phyloP scores from a whole-genome alignment of 2,888 invertebrate genomes.

The Conchocele bisecta region DNA sequence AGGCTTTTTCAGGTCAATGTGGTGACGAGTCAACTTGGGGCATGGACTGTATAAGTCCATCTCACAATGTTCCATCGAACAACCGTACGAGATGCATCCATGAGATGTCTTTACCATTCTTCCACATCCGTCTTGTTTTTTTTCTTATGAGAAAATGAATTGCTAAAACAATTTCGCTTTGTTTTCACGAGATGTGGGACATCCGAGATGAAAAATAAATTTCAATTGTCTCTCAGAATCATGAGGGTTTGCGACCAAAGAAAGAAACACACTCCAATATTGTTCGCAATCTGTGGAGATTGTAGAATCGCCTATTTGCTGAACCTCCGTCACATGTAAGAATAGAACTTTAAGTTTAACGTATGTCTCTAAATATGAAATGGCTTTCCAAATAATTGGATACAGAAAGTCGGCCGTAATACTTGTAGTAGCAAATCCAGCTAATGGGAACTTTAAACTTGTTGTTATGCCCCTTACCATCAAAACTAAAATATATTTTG shows the following conservation, averaged over 20 bases:
- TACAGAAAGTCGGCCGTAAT: constrained; percentile 52
- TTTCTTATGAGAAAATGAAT: constrained; percentile 49
- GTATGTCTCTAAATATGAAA: constrained; percentile 39
- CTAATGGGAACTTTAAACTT: constrained; percentile 44
- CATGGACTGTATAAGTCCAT: constrained; percentile 13
- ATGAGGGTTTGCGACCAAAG: constrained; percentile 6
- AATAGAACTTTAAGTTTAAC: constrained; percentile 32
- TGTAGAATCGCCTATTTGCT: constrained; percentile 49
- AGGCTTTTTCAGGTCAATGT: constrained; percentile 30
- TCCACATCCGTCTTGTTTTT: constrained; percentile 44
- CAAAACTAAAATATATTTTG: constrained; percentile 36
- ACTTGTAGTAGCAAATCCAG: constrained; percentile 46
- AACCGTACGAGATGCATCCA: constrained; percentile 52
- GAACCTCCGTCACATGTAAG: constrained; percentile 57
- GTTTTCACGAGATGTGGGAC: constrained; percentile 54
- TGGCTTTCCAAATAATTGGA: constrained; percentile 52
- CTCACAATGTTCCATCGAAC: constrained; percentile 40
- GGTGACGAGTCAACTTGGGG: constrained; percentile 30
- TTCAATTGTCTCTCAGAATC: background rate
- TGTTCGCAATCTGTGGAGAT: constrained; percentile 19
- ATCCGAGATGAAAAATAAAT: constrained; percentile 49
- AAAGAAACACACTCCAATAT: background rate
- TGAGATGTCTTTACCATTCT: constrained; percentile 45
- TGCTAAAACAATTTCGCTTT: constrained; percentile 52
- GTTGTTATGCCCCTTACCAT: constrained; percentile 40